Evolutionary conservation across 2,888 invertebrate species (phyloP).

Genomic region (Rhyacophila evoluta): DNA sequence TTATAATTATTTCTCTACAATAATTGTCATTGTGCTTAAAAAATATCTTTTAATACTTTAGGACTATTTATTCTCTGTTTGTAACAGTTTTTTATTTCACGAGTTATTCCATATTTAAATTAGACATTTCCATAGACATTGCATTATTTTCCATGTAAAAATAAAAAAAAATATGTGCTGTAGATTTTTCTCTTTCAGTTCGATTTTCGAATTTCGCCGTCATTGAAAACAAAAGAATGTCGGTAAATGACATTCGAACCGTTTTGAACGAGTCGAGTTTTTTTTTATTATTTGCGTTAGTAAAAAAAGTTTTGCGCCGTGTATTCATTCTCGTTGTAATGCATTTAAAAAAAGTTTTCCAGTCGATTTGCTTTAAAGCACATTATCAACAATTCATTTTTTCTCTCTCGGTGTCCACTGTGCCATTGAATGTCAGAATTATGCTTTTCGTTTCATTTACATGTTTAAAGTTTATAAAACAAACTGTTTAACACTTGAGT

Average conservation of each 20-base stretch:
- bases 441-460: neutral
- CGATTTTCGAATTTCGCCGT: neutral
- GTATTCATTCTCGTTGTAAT: neutral
- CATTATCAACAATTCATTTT: neutral
- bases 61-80: too few species aligned
- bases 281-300: neutral
- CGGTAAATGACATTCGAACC: constrained; percentile 34
- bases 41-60: too few species aligned
- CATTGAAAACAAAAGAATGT: constrained; percentile 12
- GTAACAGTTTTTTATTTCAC: too few species aligned
- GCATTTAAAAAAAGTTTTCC: constrained; percentile 22
- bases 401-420: neutral
- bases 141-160: neutral
- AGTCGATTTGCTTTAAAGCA: neutral
- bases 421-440: neutral
- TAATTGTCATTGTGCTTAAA: too few species aligned
- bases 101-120: neutral
- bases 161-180: neutral
- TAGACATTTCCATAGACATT: neutral
- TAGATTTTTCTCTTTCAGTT: constrained; percentile 7
- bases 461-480: neutral
- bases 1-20: too few species aligned
- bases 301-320: neutral
- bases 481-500: neutral
- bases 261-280: neutral